Evolutionary conservation across 1,140 invertebrate species (phyloP).

Genomic region (Brachystomella parvula): DNA sequence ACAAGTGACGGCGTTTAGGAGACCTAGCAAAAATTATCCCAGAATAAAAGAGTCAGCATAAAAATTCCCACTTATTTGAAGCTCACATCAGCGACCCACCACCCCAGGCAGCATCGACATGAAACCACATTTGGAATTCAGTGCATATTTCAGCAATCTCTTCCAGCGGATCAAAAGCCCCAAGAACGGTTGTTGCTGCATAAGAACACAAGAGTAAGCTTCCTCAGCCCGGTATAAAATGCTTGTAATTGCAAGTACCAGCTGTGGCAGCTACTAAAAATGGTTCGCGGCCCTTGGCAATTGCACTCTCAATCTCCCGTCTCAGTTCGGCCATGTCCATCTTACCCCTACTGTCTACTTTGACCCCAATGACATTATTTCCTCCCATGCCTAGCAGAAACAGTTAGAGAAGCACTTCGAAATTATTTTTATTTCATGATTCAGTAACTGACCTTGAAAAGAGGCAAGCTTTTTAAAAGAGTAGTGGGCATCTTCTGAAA

Average conservation of each 20-base stretch:
- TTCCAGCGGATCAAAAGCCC: slow-evolving; percentile 81
- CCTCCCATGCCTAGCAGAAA: slow-evolving; percentile 61
- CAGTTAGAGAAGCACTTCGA: too few species aligned
- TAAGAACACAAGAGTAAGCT: background rate
- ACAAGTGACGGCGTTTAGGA: slow-evolving; percentile 61
- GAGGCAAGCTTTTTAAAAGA: slow-evolving; percentile 79
- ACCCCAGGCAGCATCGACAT: slow-evolving; percentile 93
- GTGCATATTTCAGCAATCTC: slow-evolving; percentile 72
- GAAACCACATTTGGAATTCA: slow-evolving; percentile 80
- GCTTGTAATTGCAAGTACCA: slow-evolving; percentile 54
- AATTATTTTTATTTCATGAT: slow-evolving; percentile 35
- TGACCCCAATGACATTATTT: slow-evolving; percentile 65
- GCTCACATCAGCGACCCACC: slow-evolving; percentile 73
- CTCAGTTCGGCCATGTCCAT: slow-evolving; percentile 68
- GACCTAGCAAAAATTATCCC: slow-evolving; percentile 39
- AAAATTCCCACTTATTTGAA: too few species aligned
- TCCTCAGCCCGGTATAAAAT: slow-evolving; percentile 8
- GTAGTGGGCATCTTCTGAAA: slow-evolving; percentile 88
- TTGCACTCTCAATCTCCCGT: slow-evolving; percentile 55
- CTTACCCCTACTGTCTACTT: slow-evolving; percentile 63
- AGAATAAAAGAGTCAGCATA: background rate
- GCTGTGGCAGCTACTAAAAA: slow-evolving; percentile 85
- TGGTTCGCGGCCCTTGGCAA: slow-evolving; percentile 61
- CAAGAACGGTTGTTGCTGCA: slow-evolving; percentile 51
- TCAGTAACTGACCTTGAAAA: slow-evolving; percentile 47